Evolutionary conservation across 2,888 invertebrate species (phyloP), one percentile per base, ranked within the genome.

Genomic region (Pegoplata infirma): DNA sequence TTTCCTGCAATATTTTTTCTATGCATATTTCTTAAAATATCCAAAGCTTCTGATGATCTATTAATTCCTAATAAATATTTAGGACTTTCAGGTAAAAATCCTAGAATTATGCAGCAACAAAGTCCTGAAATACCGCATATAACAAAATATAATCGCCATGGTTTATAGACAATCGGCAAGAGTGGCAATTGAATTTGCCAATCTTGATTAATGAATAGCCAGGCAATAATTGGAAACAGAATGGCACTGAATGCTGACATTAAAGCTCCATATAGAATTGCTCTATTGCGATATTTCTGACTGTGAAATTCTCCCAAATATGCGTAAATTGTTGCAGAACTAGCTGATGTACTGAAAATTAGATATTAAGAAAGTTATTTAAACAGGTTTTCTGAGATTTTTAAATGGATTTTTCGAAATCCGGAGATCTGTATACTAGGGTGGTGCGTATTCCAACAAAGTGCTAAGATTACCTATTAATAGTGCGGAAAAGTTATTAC

Each of bases 221-320:
- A 87, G 5, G 88, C 88, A 16, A 87, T 69, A 1, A 84, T 78
- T 6, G 89, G 89, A 49, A 87, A 82, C 3, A 84, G 61, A 58
- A 88, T 81, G 12, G 87, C 82, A 23, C 83, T 82, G 19, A 84
- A 36, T 8, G 88, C 88, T 28, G 85, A 85, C 19, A 88, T 85
- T 10, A 87, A 82, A 5, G 87, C 85, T 5, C 86, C 85, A 19
- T 83, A 84, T 81, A 88, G 84, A 12, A 89, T 84, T 0, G 86
- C 89, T 81, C 89, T 90, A 16, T 91, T 90, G 12, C 91, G 87
- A 49, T 88, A 85, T 64, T 84, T 84, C 21, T 88, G 84, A 74
- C 90, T 88, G 80, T 91, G 91, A 81, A 91, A 91, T 85, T 91
- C 91, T 3, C 91, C 91, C 7, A 90, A 85, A 82, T 91, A 91